Percentiles rank a stretch among this genome's conserved stretches.
Evolutionary conservation across 2,797 vertebrate species (phyloP).

Genomic region (Synanceia verrucosa): DNA sequence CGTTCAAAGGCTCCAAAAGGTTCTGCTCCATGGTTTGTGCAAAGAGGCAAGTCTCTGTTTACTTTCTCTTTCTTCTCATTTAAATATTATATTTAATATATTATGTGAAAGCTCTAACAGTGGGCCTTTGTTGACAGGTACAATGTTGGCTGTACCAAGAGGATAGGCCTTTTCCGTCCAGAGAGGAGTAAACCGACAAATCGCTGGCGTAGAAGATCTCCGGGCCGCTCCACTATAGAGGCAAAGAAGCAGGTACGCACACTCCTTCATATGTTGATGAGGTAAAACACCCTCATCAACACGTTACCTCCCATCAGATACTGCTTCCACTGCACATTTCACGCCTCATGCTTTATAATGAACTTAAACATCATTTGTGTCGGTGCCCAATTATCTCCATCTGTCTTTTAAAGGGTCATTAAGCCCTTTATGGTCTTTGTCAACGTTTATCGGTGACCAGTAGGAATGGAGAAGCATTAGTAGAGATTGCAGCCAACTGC

Average conservation of each 20-base stretch:
- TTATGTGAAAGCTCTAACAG: neutral
- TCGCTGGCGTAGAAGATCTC: conserved; percentile 85
- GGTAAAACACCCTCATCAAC: conserved; percentile 12
- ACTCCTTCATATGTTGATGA: neutral
- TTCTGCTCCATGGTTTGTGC: conserved; percentile 98
- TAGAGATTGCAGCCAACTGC: conserved; percentile 30
- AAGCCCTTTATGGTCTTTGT: conserved; percentile 33
- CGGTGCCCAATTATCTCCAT: conserved; percentile 28
- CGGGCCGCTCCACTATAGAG: conserved; percentile 81
- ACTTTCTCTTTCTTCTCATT: neutral
- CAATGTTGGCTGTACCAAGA: conserved; percentile 95
- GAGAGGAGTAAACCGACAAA: conserved; percentile 88
- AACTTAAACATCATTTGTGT: conserved; percentile 32
- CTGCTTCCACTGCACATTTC: conserved; percentile 46
- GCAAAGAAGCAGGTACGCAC: conserved; percentile 90
- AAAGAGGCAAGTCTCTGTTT: conserved; percentile 87
- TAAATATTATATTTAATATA: neutral
- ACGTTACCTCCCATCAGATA: conserved; percentile 10
- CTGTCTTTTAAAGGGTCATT: conserved; percentile 50
- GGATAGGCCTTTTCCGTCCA: conserved; percentile 92
- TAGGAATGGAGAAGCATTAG: conserved; percentile 5
- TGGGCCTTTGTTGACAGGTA: conserved; percentile 81
- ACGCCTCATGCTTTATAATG: conserved; percentile 43
- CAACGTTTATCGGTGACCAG: conserved; percentile 32
- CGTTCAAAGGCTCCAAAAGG: conserved; percentile 96